Percentiles rank a stretch among this genome's conserved stretches.
These are phyloP conservation scores for Philereme transversata DNA, from an alignment of 2,888 invertebrate species.

Conservation along the genomic window DNA sequence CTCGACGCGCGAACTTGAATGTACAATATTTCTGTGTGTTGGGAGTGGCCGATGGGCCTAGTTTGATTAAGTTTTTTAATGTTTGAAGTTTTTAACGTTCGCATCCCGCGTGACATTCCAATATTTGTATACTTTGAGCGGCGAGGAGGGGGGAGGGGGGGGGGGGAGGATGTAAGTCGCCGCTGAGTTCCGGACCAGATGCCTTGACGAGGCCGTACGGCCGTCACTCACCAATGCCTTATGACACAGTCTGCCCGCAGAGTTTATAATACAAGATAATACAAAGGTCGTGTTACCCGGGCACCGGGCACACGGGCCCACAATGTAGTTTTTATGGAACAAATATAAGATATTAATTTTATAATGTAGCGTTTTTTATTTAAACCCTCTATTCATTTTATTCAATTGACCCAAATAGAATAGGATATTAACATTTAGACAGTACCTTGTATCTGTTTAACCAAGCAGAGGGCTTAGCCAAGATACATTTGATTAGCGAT, in stretches of 20 bases:
- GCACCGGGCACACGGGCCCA: constrained; percentile 83
- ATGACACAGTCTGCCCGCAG: constrained; percentile 84
- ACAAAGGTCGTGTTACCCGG: constrained; percentile 84
- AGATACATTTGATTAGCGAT: no score
- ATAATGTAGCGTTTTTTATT: constrained; percentile 76
- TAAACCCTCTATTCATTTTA: constrained; percentile 3
- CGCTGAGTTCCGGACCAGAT: constrained; percentile 63
- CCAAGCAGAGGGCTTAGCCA: no score
- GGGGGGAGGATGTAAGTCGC: constrained; percentile 43
- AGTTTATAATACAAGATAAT: constrained; percentile 83
- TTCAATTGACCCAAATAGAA: no score
- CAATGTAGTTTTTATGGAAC: constrained; percentile 84
- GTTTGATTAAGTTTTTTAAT: constrained; percentile 68
- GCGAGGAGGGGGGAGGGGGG: constrained; percentile 53
- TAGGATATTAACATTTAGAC: no score
- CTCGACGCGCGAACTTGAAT: constrained; percentile 65
- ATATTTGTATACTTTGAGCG: constrained; percentile 71
- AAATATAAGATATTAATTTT: constrained; percentile 85
- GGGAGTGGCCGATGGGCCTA: constrained; percentile 65
- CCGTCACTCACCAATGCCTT: constrained; percentile 78
- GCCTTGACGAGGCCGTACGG: constrained; percentile 68
- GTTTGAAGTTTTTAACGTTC: constrained; percentile 62
- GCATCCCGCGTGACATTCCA: constrained; percentile 83
- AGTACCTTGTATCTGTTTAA: no score
- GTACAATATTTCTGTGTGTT: constrained; percentile 65